phyloP scores from a whole-genome alignment of 2,888 invertebrate species.

The Morpho helenor region DNA sequence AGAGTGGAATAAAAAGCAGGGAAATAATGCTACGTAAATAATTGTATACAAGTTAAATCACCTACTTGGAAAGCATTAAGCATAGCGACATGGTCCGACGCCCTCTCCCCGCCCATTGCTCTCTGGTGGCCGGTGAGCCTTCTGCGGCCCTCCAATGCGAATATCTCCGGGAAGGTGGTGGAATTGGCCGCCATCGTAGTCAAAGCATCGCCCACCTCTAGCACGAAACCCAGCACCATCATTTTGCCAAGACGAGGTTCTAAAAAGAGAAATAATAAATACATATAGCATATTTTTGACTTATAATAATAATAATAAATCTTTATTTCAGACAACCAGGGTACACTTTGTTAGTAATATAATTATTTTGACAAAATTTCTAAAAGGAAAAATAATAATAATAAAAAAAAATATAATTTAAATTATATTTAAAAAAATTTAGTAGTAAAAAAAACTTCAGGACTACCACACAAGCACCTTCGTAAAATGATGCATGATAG shows the following conservation, averaged over 20 bases:
- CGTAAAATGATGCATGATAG: too few species aligned
- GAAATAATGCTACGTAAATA: too few species aligned
- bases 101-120: constrained; percentile 90
- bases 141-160: constrained; percentile 87
- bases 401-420: too few species aligned
- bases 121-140: constrained; percentile 91
- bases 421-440: too few species aligned
- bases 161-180: constrained; percentile 97
- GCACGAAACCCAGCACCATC: constrained; percentile 96
- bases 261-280: constrained; percentile 17
- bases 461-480: too few species aligned
- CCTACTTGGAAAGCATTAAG: constrained; percentile 91
- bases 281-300: too few species aligned
- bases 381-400: too few species aligned
- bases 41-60: neutral
- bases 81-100: constrained; percentile 97
- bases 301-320: too few species aligned
- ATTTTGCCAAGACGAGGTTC: constrained; percentile 98
- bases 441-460: too few species aligned
- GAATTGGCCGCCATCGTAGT: constrained; percentile 97
- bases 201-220: constrained; percentile 93
- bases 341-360: too few species aligned
- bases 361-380: too few species aligned
- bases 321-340: too few species aligned
- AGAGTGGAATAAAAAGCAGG: neutral